Evolutionary conservation across 2,888 invertebrate species (phyloP).

Genomic region (Bembecia ichneumoniformis): DNA sequence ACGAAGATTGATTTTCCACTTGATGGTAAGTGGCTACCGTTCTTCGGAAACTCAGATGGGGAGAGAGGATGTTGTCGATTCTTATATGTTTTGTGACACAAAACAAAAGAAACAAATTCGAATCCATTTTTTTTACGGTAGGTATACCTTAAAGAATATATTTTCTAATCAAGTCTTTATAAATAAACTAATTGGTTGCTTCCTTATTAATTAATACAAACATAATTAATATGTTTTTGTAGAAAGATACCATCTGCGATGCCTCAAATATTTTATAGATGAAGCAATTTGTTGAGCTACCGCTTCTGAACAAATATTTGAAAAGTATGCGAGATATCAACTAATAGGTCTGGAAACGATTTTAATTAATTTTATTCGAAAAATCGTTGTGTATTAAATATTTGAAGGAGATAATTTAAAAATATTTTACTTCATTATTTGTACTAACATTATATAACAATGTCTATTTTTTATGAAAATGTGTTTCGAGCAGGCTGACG

Average conservation of each 20-base stretch:
- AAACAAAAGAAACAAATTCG: too few species aligned
- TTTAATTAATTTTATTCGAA: conserved; percentile 38
- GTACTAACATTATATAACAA: too few species aligned
- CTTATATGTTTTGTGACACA: too few species aligned
- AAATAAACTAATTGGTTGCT: conserved; percentile 39
- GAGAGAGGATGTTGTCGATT: too few species aligned
- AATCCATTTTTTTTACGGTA: too few species aligned
- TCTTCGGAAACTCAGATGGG: too few species aligned
- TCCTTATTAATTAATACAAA: conserved; percentile 40
- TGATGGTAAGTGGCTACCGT: too few species aligned
- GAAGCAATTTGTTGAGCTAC: conserved; percentile 50
- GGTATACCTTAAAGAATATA: too few species aligned
- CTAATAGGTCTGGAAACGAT: conserved; percentile 30
- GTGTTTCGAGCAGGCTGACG: too few species aligned
- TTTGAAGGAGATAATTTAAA: neutral
- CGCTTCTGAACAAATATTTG: conserved; percentile 33
- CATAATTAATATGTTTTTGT: conserved; percentile 52
- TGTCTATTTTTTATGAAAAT: too few species aligned
- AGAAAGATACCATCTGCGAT: conserved; percentile 40
- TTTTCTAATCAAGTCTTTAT: neutral
- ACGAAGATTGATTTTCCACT: too few species aligned
- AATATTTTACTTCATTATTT: too few species aligned
- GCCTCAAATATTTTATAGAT: conserved; percentile 41
- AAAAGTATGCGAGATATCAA: conserved; percentile 31
- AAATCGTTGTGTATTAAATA: neutral